Conservation (phyloP, 2,888 invertebrate species). For the Tyria jacobaeae region DNA sequence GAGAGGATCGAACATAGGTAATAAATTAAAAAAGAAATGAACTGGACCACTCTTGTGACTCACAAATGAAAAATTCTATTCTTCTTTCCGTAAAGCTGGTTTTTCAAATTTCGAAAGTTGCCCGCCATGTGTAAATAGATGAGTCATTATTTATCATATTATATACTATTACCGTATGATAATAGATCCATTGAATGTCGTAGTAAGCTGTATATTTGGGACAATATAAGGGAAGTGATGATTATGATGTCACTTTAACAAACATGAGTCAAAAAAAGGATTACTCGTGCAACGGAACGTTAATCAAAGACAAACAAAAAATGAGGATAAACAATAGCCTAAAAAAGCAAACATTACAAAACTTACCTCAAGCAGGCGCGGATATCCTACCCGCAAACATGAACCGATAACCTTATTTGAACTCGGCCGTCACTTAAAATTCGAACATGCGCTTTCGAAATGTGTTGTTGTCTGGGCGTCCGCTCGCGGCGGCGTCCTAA, state of each 20-base stretch:
- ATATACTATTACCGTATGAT: slow-evolving; percentile 38
- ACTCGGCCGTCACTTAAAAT: slow-evolving; percentile 66
- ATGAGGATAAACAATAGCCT: slow-evolving; percentile 49
- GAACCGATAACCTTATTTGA: slow-evolving; percentile 77
- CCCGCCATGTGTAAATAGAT: slow-evolving; percentile 46
- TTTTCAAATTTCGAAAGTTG: slow-evolving; percentile 29
- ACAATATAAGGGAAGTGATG: slow-evolving; percentile 45
- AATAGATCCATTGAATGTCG: slow-evolving; percentile 47
- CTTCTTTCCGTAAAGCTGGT: slow-evolving; percentile 25
- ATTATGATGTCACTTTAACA: slow-evolving; percentile 55
- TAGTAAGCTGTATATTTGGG: slow-evolving; percentile 48
- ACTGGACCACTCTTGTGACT: no score
- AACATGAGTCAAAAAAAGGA: slow-evolving; percentile 49
- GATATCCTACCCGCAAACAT: slow-evolving; percentile 77
- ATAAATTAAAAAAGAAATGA: not conserved
- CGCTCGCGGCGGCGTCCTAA: slow-evolving; percentile 59
- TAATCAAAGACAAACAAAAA: slow-evolving; percentile 70
- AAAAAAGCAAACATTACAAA: slow-evolving; percentile 65
- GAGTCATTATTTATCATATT: slow-evolving; percentile 51
- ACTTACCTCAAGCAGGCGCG: slow-evolving; percentile 68
- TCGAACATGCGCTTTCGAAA: slow-evolving; percentile 44
- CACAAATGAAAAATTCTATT: not conserved
- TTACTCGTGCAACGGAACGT: slow-evolving; percentile 61
- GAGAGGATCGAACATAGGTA: not conserved
- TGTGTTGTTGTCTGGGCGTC: slow-evolving; percentile 54